A percentile compares a stretch with the other conserved stretches of the same genome.
phyloP scores from a whole-genome alignment of 2,888 invertebrate species.

The Drosophila fulvimacula region DNA sequence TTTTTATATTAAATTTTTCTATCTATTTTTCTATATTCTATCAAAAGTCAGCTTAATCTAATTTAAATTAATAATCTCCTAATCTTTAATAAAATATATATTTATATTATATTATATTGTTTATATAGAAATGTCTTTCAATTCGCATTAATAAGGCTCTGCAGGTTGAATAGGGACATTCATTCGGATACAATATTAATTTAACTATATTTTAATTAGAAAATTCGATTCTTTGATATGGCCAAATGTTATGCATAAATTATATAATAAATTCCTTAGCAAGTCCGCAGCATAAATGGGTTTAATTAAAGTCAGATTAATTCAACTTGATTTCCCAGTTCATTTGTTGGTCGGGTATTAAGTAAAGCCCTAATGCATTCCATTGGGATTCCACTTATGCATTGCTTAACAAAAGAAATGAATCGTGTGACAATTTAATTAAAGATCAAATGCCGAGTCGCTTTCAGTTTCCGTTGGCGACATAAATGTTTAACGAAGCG shows the following conservation, averaged over 20 bases:
- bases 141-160: too few relatives aligned
- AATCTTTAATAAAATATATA: too few relatives aligned
- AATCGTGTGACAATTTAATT: constrained; percentile 65
- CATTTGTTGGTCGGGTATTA: not conserved
- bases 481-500: constrained; percentile 79
- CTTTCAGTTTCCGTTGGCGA: constrained; percentile 26
- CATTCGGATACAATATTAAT: not conserved
- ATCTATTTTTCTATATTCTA: too few relatives aligned
- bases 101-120: too few relatives aligned
- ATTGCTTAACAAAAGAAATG: constrained; percentile 20
- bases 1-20: too few relatives aligned
- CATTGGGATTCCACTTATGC: constrained; percentile 15
- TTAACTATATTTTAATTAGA: not conserved
- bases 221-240: not conserved
- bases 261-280: not conserved
- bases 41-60: too few relatives aligned
- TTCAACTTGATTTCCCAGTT: constrained; percentile 7
- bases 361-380: not conserved
- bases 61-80: too few relatives aligned
- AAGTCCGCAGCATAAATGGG: not conserved
- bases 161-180: not conserved
- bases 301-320: constrained; percentile 1
- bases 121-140: too few relatives aligned
- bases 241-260: not conserved
- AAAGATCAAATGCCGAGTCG: constrained; percentile 61